Conservation (phyloP, 2,797 vertebrate species). For the Threskiornis aethiopicus region DNA sequence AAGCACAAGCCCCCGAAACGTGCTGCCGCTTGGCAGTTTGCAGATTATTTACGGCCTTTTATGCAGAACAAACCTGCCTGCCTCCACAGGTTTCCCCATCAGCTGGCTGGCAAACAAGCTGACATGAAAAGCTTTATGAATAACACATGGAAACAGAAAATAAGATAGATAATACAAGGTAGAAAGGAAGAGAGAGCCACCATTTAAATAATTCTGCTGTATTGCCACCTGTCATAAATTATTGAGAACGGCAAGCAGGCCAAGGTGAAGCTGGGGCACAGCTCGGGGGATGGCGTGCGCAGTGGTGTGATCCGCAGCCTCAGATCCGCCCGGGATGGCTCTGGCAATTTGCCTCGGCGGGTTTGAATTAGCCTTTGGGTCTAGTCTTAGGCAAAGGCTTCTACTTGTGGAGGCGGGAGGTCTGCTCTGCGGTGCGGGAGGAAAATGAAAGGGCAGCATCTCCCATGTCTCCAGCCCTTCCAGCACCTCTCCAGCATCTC, state of each 20-base stretch:
- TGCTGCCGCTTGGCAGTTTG: not conserved
- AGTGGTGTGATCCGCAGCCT: not conserved
- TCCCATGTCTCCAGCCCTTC: rapidly evolving
- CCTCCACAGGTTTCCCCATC: not conserved
- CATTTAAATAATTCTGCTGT: not conserved
- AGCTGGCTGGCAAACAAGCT: not conserved
- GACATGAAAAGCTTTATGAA: constrained; percentile 17
- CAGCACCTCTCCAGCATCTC: not conserved
- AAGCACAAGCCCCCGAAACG: not conserved
- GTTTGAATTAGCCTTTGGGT: not conserved
- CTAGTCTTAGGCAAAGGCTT: not conserved
- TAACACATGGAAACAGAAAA: constrained; percentile 31
- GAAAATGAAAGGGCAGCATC: not conserved
- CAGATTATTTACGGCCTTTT: not conserved
- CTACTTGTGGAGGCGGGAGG: not conserved
- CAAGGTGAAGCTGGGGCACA: not conserved
- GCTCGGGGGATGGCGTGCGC: not conserved
- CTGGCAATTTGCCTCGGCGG: too few relatives aligned
- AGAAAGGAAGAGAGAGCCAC: not conserved
- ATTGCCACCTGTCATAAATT: not conserved
- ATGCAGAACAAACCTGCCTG: not conserved
- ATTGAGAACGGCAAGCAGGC: not conserved
- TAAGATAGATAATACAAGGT: not conserved
- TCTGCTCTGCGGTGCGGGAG: not conserved
- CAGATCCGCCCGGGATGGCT: not conserved